phyloP scores from a whole-genome alignment of 2,888 invertebrate genomes.

The Venusia cambrica region DNA sequence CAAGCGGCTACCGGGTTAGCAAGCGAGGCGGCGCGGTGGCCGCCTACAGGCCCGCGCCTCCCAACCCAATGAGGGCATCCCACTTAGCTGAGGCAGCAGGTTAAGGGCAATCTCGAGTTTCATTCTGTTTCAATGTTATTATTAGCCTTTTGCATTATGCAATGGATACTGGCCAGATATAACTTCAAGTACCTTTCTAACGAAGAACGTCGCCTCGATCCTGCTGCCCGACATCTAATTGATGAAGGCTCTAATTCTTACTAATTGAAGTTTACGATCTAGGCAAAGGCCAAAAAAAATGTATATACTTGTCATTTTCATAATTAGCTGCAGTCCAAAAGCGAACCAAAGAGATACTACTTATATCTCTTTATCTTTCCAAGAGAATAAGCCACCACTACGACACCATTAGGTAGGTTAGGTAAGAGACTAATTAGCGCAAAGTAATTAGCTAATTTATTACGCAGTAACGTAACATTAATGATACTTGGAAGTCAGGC shows the following conservation, averaged over 20 bases:
- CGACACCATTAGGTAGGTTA: too few species aligned
- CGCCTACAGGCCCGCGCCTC: constrained; percentile 57
- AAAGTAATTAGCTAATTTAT: constrained; percentile 35
- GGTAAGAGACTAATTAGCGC: constrained; percentile 12
- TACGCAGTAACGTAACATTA: constrained; percentile 17
- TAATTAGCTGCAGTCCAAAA: too few species aligned
- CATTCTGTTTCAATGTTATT: constrained; percentile 42
- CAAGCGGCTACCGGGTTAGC: constrained; percentile 80
- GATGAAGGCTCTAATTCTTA: constrained; percentile 20
- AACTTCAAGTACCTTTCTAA: constrained; percentile 44
- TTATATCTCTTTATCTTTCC: too few species aligned
- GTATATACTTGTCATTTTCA: too few species aligned
- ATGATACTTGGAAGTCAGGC: constrained; percentile 13
- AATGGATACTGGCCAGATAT: constrained; percentile 40
- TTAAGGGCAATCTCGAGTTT: constrained; percentile 43
- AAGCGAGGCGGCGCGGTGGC: constrained; percentile 52
- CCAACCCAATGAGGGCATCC: too few species aligned
- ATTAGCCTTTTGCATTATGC: constrained; percentile 51
- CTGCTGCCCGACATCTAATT: constrained; percentile 43
- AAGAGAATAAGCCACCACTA: too few species aligned
- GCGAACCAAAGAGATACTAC: too few species aligned
- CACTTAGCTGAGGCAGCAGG: constrained; percentile 39
- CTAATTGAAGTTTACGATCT: too few species aligned
- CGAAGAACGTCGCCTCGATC: constrained; percentile 47
- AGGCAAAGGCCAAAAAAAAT: too few species aligned